Conservation (phyloP, 2,113 vertebrate species). For the Sula dactylatra region DNA sequence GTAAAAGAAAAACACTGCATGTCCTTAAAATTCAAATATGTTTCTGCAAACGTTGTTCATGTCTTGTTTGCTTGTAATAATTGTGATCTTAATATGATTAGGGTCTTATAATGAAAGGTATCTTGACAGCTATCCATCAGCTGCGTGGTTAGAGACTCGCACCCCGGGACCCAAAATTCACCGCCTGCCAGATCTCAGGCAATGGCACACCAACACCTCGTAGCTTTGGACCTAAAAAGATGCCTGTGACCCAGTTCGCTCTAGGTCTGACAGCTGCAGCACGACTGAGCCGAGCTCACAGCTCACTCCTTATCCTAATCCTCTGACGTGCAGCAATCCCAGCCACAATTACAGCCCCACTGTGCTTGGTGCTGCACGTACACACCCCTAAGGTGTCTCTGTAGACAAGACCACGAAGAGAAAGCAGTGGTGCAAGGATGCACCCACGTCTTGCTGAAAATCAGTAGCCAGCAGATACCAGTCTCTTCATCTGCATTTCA, state of each 20-base stretch:
- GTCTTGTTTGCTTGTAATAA: background rate
- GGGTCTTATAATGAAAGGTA: background rate
- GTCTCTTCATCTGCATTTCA: background rate
- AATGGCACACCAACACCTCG: accelerated
- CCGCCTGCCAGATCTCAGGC: background rate
- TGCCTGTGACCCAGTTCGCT: constrained; percentile 20
- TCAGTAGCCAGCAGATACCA: background rate
- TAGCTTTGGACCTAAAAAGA: background rate
- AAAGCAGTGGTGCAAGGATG: background rate
- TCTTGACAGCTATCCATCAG: background rate
- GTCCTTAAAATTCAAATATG: background rate
- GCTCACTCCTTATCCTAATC: constrained; percentile 23
- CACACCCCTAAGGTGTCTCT: background rate
- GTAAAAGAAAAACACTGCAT: background rate
- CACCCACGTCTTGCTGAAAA: background rate
- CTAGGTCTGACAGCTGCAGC: background rate
- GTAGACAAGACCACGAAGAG: accelerated
- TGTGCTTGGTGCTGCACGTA: background rate
- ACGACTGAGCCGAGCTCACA: background rate
- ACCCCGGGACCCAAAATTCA: background rate
- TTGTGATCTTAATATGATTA: background rate
- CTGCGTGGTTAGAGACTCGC: accelerated
- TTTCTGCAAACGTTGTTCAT: background rate
- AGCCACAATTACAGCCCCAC: accelerated
- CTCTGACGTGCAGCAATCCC: background rate